Conservation (phyloP, 2,113 vertebrate species). For the Amazona vittata region DNA sequence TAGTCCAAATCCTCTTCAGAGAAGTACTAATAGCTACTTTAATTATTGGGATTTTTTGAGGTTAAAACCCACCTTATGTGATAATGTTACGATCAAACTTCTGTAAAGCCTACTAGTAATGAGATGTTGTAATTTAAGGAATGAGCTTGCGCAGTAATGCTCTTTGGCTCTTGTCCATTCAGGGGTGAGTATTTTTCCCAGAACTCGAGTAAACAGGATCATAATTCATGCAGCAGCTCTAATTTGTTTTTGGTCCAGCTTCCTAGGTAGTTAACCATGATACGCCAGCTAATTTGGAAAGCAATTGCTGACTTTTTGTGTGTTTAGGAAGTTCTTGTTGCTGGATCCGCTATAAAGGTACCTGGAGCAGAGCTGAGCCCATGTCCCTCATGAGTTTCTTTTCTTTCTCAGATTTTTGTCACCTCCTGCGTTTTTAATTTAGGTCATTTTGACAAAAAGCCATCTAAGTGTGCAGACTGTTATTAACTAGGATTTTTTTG, state of each 20-base stretch:
- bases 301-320: neutral
- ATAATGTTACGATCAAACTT: neutral
- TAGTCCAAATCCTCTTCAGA: neutral
- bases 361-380: neutral
- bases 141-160: neutral
- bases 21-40: neutral
- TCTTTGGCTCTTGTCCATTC: neutral
- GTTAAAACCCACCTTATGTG: neutral
- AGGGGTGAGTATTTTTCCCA: neutral
- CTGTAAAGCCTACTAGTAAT: neutral
- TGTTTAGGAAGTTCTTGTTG: neutral
- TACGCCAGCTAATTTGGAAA: neutral
- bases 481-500: neutral
- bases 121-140: neutral
- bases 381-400: neutral
- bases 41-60: neutral
- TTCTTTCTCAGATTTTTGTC: neutral
- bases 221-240: neutral
- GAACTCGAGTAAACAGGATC: neutral
- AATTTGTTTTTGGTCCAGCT: neutral
- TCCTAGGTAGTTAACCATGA: neutral
- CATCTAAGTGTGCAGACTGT: neutral
- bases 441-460: neutral
- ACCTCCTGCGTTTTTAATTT: neutral
- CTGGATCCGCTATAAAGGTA: neutral